Base-by-base conservation (phyloP, 2,113 vertebrate species). In the Dipodomys stephensi region DNA sequence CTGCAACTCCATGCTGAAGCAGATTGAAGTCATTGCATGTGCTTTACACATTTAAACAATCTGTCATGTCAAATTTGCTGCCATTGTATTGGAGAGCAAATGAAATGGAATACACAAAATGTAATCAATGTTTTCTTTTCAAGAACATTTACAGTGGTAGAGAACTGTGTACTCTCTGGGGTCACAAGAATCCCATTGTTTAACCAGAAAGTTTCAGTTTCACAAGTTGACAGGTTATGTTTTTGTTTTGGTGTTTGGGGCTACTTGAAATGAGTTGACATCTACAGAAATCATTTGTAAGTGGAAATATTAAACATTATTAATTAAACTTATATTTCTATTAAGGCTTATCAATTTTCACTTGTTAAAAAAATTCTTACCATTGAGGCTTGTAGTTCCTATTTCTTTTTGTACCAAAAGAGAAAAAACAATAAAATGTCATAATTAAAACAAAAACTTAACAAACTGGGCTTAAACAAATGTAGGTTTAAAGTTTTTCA, bases 331-430 rank as follows among this genome's bases (percentile, higher is more conserved):
- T 80, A 65, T 78, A 69, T 81, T 88, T 44, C 32, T 92, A 95
- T 71, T 79, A 87, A 85, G 62, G 82, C 69, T 72, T 92, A 90
- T 76, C 53, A 74, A 77, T 86, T 93, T 96, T 90, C 76, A 88
- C 67, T 95, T 94, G 78, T 74, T 95, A 91, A 95, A 88, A 87
- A 88, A 87, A 94, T 93, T 95, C 97, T 98, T 93, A 98, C 98
- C 97, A 96, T 97, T 10, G 87, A 96, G 96, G 93, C 96, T 96
- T 93, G 95, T 96, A 57, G 96, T 97, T 98, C 92, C 96, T 97
- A 97, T 93, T 78, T 90, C 53, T 89, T 96, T 91, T 95, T 88
- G 67, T 67, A 88, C 97, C 98, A 25, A 97, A 49, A 49, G 49
- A 49, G 92, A 71, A 28, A 94, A 97, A 83, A 10, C 72, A 91